Conservation (phyloP, 2,797 vertebrate genomes). For the Furcifer pardalis region DNA sequence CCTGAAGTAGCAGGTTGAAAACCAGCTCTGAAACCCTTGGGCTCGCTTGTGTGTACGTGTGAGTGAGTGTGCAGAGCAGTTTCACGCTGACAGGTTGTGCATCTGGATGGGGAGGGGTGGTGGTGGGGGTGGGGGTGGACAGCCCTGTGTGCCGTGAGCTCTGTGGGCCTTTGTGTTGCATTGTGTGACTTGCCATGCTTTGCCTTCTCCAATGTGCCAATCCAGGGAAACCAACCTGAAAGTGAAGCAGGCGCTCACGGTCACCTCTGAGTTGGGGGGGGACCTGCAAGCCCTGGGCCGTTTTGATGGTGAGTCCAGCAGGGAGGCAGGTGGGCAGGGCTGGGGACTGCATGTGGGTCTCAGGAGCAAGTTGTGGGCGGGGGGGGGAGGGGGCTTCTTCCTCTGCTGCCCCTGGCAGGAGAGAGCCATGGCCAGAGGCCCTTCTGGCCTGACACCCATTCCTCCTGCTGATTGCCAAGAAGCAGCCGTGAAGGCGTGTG, state of each 20-base stretch:
- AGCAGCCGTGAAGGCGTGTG: too few species aligned
- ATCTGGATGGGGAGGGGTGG: too few species aligned
- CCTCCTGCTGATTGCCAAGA: neutral
- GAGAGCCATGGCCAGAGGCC: too few species aligned
- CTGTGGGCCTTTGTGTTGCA: too few species aligned
- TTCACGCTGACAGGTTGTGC: too few species aligned
- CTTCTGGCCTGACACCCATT: neutral
- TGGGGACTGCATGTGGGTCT: neutral
- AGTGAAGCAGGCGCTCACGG: constrained; percentile 89
- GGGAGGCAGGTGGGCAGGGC: neutral
- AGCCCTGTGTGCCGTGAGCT: too few species aligned
- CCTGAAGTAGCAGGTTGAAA: too few species aligned
- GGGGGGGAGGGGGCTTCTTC: neutral
- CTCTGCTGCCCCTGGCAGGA: neutral
- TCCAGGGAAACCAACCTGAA: constrained; percentile 95
- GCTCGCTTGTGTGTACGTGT: too few species aligned
- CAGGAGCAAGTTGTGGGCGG: neutral
- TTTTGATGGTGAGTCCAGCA: constrained; percentile 83
- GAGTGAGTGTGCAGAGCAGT: too few species aligned
- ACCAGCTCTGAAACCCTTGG: too few species aligned
- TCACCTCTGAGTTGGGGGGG: constrained; percentile 87
- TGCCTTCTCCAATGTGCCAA: constrained; percentile 4
- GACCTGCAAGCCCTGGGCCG: constrained; percentile 77
- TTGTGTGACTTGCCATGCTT: neutral
- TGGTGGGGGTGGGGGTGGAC: too few species aligned